Evolutionary conservation across 2,888 invertebrate genomes (phyloP), one percentile per base, ranked within the genome.

Genomic region (Aporophyla lueneburgensis): DNA sequence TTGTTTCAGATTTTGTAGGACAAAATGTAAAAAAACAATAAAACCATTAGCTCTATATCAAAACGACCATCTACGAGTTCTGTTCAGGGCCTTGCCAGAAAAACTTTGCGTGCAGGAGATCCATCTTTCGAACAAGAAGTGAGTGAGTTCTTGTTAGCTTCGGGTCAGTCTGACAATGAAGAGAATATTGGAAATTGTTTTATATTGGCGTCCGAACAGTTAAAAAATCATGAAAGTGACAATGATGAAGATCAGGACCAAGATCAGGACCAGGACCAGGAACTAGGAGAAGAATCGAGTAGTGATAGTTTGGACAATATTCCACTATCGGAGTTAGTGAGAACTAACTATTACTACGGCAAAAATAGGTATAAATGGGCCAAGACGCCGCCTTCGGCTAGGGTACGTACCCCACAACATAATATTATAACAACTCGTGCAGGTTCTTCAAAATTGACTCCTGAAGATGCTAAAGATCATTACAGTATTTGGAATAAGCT

Each of bases 91-190:
- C 62, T 12, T 62, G 21, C 43, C 9, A 9, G 62, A 46, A 63
- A 63, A 63, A 63, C 16, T 62, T 43, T 62, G 33, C 46, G 46
- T 46, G 46, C 7, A 46, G 62, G 14, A 46, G 63, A 63, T 63
- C n/a, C n/a, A 63, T 46, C 24, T 63, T 63, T 63, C 24, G 63
- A 63, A 63, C 46, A 33, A 33, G 33, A 63, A 63, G 63, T 63
- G 46, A 46, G 43, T 63, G 46, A 63, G 63, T 33, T 33, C 2
- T 63, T 46, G 63, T 63, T 46, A 46, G 63, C 46, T 46, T 24
- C 46, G 63, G 46, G 46, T 63, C 63, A 46, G 43, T 46, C 63
- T 46, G 63, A 46, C 63, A 63, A 46, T 63, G 19, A 59, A 59
- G 33, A 59, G 33, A 59, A 59, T 59, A 59, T 59, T 59, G 33